phyloP scores from a whole-genome alignment of 2,797 vertebrate species.

The Cyclopterus lumpus region DNA sequence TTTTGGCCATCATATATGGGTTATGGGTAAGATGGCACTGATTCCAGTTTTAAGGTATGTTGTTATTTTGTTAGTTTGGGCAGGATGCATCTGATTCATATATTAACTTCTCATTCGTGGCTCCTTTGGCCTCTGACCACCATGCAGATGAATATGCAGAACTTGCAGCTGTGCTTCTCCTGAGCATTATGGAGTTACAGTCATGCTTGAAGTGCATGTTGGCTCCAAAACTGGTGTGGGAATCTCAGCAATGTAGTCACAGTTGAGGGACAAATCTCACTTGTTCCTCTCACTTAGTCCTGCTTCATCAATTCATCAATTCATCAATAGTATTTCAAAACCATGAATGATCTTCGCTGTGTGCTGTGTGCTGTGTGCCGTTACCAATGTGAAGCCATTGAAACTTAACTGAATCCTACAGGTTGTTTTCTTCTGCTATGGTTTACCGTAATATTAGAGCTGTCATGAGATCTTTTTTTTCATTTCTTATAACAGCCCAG shows the following conservation, averaged over 20 bases:
- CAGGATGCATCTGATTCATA: constrained; percentile 25
- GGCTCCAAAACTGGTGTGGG: constrained; percentile 25
- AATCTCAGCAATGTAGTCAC: background rate
- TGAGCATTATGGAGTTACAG: constrained; percentile 30
- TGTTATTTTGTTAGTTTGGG: constrained; percentile 42
- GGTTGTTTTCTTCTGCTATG: background rate
- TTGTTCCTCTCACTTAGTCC: constrained; percentile 8
- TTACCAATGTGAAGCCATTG: constrained; percentile 3
- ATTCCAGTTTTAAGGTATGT: constrained; percentile 26
- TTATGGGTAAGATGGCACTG: background rate
- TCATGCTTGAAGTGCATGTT: constrained; percentile 27
- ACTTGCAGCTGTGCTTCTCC: constrained; percentile 37
- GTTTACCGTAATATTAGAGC: background rate
- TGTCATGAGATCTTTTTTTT: constrained; percentile 1
- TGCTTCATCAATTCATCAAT: background rate
- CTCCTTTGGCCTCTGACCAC: constrained; percentile 46
- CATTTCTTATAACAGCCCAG: background rate
- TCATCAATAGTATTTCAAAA: background rate
- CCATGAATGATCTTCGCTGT: background rate
- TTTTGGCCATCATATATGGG: constrained; percentile 3
- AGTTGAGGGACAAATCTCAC: constrained; percentile 6
- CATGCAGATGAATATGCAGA: constrained; percentile 37
- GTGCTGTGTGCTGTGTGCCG: background rate
- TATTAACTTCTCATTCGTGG: constrained; percentile 3
- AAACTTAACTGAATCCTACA: background rate